These are phyloP conservation scores for Micronisus gabar DNA, from an alignment of 2,113 vertebrate species.

Conservation along the genomic window DNA sequence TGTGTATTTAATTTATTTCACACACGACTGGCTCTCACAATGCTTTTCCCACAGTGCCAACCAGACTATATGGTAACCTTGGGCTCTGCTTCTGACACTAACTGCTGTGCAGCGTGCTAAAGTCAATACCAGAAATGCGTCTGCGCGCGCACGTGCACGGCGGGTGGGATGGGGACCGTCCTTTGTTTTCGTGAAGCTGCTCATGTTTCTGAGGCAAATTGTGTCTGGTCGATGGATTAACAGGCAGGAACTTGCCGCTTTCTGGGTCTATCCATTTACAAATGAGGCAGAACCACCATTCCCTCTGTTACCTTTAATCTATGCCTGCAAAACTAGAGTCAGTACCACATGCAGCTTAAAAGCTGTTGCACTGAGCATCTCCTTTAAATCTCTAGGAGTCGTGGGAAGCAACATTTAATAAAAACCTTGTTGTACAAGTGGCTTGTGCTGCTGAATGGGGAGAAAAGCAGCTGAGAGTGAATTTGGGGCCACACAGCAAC, in stretches of 20 bases:
- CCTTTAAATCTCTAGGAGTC: not conserved
- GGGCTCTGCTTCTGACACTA: not conserved
- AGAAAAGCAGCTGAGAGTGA: not conserved
- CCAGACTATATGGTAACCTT: not conserved
- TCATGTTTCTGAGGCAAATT: not conserved
- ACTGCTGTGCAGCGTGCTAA: not conserved
- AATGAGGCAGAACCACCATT: not conserved
- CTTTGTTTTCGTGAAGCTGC: not conserved
- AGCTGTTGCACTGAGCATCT: not conserved
- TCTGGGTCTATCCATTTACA: not conserved
- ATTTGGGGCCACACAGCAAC: no score
- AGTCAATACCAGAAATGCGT: fast-evolving
- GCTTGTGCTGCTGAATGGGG: not conserved
- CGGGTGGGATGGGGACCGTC: fast-evolving
- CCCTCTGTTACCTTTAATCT: not conserved
- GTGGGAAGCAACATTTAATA: not conserved
- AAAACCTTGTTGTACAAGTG: not conserved
- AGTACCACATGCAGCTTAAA: not conserved
- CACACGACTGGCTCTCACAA: not conserved
- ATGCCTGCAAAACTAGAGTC: not conserved
- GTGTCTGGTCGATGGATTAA: not conserved
- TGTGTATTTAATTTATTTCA: not conserved
- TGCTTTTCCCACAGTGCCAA: not conserved
- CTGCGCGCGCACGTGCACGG: fast-evolving
- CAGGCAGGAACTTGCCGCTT: not conserved